Evolutionary conservation across 2,113 vertebrate genomes (phyloP), one percentile per base, ranked within the genome.

Genomic region (Clarias batrachus): DNA sequence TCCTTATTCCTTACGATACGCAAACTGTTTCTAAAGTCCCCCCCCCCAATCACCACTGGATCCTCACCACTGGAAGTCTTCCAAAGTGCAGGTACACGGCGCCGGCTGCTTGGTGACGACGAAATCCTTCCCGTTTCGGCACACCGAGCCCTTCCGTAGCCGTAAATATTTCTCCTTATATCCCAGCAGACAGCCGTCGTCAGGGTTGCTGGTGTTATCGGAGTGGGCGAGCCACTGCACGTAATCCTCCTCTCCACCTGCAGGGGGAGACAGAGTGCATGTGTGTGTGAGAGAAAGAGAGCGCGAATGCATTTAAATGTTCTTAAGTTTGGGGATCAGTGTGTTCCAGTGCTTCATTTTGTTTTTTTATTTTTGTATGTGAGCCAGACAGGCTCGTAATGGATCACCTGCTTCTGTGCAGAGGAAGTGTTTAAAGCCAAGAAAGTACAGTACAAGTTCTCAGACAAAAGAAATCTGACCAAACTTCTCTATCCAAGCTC

Each of bases 181-280:
- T 57, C 97, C 98, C 90, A 99, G 92, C 37, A 98, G 94, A 88
- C 97, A 99, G 88, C 97, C 97, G 11, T 98, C 96, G 16, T 85
- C 87, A 8, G 95, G 93, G 52, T 94, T 92, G 3, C 91, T 93
- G 62, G 94, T 93, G 83, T 97, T 91, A 48, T 93, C 94, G 56
- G 97, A 98, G 91, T 99, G 97, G 5, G 97, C 96, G 90, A 98
- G 92, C 98, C 98, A 99, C 86, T 95, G 92, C 48, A 95, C 94
- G 54, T 98, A 99, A 92, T 99, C 98, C 52, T 91, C 91, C 30
- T 97, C 96, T 48, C 92, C 93, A 85, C 97, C 97, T 98, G 90
- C 57, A 91, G 52, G 3, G 77, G 56, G 52, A 84, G 82, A 60
- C 59, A 90, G 21, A 25, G 48, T 1, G 52, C 16, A 4, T 14